Evolutionary conservation across 1,140 invertebrate species (phyloP).

Genomic region (Aphaenogaster rudis): DNA sequence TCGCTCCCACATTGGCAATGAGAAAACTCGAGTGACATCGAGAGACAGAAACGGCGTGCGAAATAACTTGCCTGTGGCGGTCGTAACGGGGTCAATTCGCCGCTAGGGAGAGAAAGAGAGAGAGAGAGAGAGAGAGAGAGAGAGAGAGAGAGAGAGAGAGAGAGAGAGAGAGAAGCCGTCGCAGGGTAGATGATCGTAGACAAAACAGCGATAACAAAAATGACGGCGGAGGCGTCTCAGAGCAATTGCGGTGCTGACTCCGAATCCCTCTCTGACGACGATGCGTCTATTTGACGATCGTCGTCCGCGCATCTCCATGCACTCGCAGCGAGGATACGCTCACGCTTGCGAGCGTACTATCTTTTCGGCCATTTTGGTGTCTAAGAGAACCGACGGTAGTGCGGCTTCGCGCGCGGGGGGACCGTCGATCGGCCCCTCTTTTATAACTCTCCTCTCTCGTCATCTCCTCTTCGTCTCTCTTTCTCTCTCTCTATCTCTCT

Average conservation of each 20-base stretch:
- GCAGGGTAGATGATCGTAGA: constrained; percentile 69
- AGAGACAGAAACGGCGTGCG: constrained; percentile 35
- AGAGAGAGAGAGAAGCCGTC: constrained; percentile 6
- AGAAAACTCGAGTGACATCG: constrained; percentile 28
- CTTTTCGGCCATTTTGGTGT: constrained; percentile 80
- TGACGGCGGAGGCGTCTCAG: neutral
- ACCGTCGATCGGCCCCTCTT: constrained; percentile 65
- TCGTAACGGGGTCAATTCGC: constrained; percentile 64
- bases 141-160: constrained; percentile 7
- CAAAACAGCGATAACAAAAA: constrained; percentile 72
- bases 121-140: constrained; percentile 9
- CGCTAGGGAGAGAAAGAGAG: constrained; percentile 53
- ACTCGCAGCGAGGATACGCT: constrained; percentile 36
- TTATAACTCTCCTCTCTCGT: constrained; percentile 52
- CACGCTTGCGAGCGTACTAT: constrained; percentile 55
- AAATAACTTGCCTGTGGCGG: constrained; percentile 39
- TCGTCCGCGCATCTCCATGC: constrained; percentile 8
- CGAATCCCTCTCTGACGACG: neutral
- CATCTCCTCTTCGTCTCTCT: neutral
- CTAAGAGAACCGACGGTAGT: constrained; percentile 74
- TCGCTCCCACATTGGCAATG: constrained; percentile 11
- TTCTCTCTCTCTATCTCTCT: constrained; percentile 32
- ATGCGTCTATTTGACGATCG: neutral
- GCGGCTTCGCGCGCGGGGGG: constrained; percentile 52
- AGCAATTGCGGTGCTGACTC: neutral